These are phyloP conservation scores for Embiotoca jacksoni DNA, from an alignment of 2,113 vertebrate genomes.

Conservation along the genomic window DNA sequence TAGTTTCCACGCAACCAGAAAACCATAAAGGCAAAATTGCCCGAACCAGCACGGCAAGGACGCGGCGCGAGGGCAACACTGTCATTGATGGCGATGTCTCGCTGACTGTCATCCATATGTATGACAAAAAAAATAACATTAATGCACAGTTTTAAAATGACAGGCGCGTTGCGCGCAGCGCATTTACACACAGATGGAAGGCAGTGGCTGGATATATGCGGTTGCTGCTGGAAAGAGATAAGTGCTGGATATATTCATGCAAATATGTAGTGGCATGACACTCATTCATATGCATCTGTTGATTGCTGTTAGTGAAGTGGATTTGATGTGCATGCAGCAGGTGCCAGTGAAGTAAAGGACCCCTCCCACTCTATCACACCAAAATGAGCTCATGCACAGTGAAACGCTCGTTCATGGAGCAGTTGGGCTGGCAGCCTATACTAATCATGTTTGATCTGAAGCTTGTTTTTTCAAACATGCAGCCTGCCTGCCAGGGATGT, in stretches of 20 bases:
- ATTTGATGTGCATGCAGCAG: constrained; percentile 50
- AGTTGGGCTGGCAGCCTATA: constrained; percentile 19
- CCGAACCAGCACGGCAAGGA: constrained; percentile 36
- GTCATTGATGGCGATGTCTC: constrained; percentile 22
- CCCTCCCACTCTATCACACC: constrained; percentile 22
- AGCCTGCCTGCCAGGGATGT: constrained; percentile 41
- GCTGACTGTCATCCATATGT: constrained; percentile 14
- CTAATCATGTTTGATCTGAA: constrained; percentile 66
- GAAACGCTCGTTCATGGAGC: neutral
- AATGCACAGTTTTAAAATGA: constrained; percentile 27
- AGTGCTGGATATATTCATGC: neutral
- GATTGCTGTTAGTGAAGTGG: constrained; percentile 30
- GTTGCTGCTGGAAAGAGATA: neutral
- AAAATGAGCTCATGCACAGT: constrained; percentile 44
- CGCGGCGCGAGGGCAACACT: constrained; percentile 6
- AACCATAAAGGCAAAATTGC: constrained; percentile 46
- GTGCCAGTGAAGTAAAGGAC: constrained; percentile 48
- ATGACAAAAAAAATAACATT: neutral
- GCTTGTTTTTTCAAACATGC: constrained; percentile 65
- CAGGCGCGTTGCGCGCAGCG: constrained; percentile 17
- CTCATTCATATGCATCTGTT: constrained; percentile 32
- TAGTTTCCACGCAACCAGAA: constrained; percentile 81
- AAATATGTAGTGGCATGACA: neutral
- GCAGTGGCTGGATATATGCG: neutral
- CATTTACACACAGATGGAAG: constrained; percentile 46